phyloP scores from a whole-genome alignment of 2,888 invertebrate species.

The Lycocerus yunnanus region DNA sequence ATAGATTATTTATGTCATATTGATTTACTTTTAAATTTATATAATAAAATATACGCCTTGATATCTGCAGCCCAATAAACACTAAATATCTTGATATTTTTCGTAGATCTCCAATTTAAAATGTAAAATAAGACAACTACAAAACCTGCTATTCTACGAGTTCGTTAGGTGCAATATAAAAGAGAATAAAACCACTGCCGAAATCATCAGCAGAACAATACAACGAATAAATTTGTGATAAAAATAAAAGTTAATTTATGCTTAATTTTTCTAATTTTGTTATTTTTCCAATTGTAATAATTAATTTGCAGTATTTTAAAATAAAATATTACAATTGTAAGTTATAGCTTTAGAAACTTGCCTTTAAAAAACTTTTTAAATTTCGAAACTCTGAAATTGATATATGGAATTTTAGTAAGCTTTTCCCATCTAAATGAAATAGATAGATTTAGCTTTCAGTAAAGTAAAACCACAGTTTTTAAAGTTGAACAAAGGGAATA shows the following conservation, averaged over 20 bases:
- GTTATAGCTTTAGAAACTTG: not conserved
- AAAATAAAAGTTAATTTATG: not conserved
- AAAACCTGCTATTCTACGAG: not conserved
- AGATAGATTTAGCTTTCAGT: conserved; percentile 26
- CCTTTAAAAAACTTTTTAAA: not conserved
- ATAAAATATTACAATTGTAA: not conserved
- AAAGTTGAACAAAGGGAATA: not conserved
- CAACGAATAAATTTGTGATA: not conserved
- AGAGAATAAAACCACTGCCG: not conserved
- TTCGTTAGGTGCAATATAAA: not conserved
- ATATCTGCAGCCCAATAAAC: not conserved
- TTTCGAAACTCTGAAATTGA: conserved; percentile 22
- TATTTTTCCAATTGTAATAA: not conserved
- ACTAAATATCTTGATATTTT: not conserved
- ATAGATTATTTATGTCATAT: not conserved
- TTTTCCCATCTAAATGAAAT: conserved; percentile 29
- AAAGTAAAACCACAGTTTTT: conserved; percentile 18
- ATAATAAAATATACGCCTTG: not conserved
- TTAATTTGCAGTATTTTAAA: not conserved
- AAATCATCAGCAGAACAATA: not conserved
- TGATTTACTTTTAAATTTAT: not conserved
- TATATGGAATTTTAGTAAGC: conserved; percentile 26
- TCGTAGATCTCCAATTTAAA: not conserved
- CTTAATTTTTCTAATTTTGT: not conserved
- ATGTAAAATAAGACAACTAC: not conserved